phyloP scores from a whole-genome alignment of 2,797 vertebrate species.

The Phrynocephalus vlangalii region DNA sequence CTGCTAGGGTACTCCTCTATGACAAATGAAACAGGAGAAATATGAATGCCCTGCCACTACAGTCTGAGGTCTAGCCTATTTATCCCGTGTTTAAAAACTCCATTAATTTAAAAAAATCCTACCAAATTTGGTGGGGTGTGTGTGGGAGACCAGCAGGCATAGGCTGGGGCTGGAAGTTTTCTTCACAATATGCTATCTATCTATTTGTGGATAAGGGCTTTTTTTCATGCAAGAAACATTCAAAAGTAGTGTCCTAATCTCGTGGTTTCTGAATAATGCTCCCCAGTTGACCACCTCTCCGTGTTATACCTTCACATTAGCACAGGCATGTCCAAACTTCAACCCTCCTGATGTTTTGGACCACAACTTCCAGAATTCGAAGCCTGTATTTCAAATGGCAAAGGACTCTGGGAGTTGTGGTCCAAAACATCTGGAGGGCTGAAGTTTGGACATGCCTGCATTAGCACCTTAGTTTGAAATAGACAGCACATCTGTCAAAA shows the following conservation, averaged over 20 bases:
- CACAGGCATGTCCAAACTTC: not conserved
- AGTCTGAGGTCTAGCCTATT: not conserved
- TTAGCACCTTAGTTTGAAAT: not conserved
- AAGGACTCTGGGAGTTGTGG: no score
- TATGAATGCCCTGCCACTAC: not conserved
- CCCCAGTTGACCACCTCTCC: not conserved
- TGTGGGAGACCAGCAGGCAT: not conserved
- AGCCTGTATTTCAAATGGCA: no score
- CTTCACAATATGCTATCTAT: not conserved
- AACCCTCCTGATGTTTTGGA: no score
- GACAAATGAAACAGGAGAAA: not conserved
- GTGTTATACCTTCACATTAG: not conserved
- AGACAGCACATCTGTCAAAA: not conserved
- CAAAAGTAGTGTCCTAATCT: not conserved
- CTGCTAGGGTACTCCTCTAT: not conserved
- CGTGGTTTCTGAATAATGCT: not conserved
- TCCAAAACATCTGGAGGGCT: no score
- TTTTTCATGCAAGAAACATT: not conserved
- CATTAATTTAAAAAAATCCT: not conserved
- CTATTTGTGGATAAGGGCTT: not conserved
- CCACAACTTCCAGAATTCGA: no score
- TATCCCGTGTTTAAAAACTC: not conserved
- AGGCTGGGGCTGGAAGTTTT: not conserved
- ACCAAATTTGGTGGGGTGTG: not conserved
- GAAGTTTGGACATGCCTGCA: no score